phyloP scores from a whole-genome alignment of 2,797 vertebrate species.

The Trematomus bernacchii region DNA sequence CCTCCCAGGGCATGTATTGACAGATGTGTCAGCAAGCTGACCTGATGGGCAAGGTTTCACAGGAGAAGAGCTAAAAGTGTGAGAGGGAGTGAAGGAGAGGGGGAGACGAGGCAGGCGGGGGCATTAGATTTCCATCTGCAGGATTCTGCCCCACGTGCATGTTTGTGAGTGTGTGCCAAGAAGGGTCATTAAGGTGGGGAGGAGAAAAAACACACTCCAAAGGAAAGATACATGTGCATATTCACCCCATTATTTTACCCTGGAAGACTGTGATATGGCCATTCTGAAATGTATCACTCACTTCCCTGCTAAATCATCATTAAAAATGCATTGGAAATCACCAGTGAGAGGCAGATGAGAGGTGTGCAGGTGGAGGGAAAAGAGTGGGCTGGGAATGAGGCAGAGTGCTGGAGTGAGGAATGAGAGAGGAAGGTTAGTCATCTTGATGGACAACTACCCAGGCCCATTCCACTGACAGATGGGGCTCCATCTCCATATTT shows the following conservation, averaged over 20 bases:
- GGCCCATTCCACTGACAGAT: constrained; percentile 63
- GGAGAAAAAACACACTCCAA: constrained; percentile 24
- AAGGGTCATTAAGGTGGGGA: constrained; percentile 7
- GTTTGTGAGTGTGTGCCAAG: constrained; percentile 9
- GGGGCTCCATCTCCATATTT: constrained; percentile 62
- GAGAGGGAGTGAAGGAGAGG: constrained; percentile 23
- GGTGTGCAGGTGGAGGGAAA: constrained; percentile 37
- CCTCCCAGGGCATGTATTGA: constrained; percentile 65
- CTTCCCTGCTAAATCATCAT: constrained; percentile 56
- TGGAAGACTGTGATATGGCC: constrained; percentile 31
- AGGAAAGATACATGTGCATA: constrained; percentile 32
- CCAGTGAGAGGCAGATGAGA: constrained; percentile 49
- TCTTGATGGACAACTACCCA: constrained; percentile 67
- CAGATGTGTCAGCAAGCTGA: constrained; percentile 71
- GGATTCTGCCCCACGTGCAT: constrained; percentile 28
- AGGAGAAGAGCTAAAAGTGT: constrained; percentile 55
- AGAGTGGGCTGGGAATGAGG: constrained; percentile 47
- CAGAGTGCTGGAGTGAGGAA: constrained; percentile 32
- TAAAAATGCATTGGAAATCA: constrained; percentile 67
- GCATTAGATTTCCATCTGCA: constrained; percentile 64
- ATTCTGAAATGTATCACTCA: constrained; percentile 40
- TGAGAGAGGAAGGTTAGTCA: constrained; percentile 56
- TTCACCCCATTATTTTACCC: constrained; percentile 20
- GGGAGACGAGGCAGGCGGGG: constrained; percentile 25
- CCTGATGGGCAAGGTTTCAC: constrained; percentile 60